Conservation (phyloP, 2,113 vertebrate species). For the Salvelinus sp. region DNA sequence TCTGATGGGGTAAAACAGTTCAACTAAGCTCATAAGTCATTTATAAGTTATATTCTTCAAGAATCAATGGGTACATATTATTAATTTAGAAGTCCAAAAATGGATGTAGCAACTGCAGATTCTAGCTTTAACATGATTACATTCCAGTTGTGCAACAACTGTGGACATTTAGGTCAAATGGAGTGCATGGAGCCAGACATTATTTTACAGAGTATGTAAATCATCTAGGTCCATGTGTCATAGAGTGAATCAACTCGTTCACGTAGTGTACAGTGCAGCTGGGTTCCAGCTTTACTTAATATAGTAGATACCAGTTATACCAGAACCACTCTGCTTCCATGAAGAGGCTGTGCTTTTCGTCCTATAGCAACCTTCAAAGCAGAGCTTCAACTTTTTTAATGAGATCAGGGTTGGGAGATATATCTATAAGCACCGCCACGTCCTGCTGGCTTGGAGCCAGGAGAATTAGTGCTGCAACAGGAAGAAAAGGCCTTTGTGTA, state of each 20-base stretch:
- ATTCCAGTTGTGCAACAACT: background rate
- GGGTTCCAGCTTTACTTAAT: conserved; percentile 6
- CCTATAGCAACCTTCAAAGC: conserved; percentile 63
- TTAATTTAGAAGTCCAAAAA: too few relatives aligned
- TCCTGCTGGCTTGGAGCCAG: conserved; percentile 40
- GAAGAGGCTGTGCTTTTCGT: conserved; percentile 30
- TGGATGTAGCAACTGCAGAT: too few relatives aligned
- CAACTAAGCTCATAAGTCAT: too few relatives aligned
- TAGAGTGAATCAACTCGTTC: background rate
- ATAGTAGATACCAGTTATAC: background rate
- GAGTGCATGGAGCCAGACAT: background rate
- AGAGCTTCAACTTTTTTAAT: conserved; percentile 63
- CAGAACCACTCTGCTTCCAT: conserved; percentile 2
- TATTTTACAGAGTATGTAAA: background rate
- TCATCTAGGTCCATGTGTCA: background rate
- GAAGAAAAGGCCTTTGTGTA: conserved; percentile 54
- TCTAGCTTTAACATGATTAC: background rate
- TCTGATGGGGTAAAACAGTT: too few relatives aligned
- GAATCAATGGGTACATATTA: too few relatives aligned
- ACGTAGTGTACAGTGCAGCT: background rate
- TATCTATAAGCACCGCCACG: conserved; percentile 52
- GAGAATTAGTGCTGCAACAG: conserved; percentile 51
- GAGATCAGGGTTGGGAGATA: conserved; percentile 64
- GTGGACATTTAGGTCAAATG: background rate
- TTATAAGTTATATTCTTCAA: too few relatives aligned